Evolutionary conservation across 2,888 invertebrate genomes (phyloP).

Genomic region (Beris chalybata): DNA sequence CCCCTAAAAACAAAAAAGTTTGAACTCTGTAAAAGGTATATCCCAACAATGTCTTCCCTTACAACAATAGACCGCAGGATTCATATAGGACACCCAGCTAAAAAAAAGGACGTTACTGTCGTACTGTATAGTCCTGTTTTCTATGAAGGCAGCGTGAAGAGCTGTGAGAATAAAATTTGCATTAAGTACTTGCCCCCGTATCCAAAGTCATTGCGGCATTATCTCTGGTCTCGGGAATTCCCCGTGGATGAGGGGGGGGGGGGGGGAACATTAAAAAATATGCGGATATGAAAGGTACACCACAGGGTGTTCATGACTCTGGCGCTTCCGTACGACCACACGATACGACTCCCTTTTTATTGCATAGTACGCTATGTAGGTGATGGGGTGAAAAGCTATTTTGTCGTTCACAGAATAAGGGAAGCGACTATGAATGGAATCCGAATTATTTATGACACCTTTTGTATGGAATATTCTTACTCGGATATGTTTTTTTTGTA

Average conservation of each 20-base stretch:
- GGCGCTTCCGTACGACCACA: too few species aligned
- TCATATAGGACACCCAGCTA: neutral
- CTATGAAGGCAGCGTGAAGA: slow-evolving; percentile 19
- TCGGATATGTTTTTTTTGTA: slow-evolving; percentile 10
- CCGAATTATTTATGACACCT: slow-evolving; percentile 36
- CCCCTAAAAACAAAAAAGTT: slow-evolving; percentile 16
- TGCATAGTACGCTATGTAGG: neutral
- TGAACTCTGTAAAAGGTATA: slow-evolving; percentile 12
- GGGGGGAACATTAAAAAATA: slow-evolving; percentile 3
- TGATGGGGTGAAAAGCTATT: slow-evolving; percentile 33
- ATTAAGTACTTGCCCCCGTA: slow-evolving; percentile 31
- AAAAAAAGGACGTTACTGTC: slow-evolving; percentile 24
- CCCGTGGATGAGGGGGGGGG: neutral
- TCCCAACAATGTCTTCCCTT: slow-evolving; percentile 16
- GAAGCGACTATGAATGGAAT: slow-evolving; percentile 26
- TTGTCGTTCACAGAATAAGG: slow-evolving; percentile 11
- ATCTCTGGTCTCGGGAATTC: slow-evolving; percentile 16
- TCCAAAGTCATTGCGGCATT: slow-evolving; percentile 30
- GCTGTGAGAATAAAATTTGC: slow-evolving; percentile 33
- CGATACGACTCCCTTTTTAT: too few species aligned
- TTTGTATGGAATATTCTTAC: slow-evolving; percentile 28
- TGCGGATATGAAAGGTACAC: neutral
- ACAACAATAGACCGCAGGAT: slow-evolving; percentile 24
- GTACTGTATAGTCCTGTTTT: neutral
- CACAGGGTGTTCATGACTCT: too few species aligned